These are phyloP conservation scores for Seira ritae DNA, from an alignment of 2,888 invertebrate genomes.

Conservation along the genomic window DNA sequence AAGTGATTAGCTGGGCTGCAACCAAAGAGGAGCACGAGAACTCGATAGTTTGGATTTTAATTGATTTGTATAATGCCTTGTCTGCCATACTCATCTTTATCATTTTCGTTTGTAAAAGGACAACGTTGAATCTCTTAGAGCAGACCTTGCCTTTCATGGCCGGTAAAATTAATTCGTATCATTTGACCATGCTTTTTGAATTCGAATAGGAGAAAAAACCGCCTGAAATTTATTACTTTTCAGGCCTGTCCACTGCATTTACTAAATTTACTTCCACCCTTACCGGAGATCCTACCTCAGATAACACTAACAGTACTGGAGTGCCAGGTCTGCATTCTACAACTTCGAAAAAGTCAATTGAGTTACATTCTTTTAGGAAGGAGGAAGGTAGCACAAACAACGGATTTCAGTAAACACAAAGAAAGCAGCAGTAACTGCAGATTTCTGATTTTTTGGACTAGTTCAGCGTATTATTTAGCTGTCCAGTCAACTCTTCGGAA, in stretches of 20 bases:
- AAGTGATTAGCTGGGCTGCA: slow-evolving; percentile 54
- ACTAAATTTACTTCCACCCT: slow-evolving; percentile 22
- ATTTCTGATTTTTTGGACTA: not conserved
- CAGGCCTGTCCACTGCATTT: slow-evolving; percentile 10
- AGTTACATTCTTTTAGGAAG: not conserved
- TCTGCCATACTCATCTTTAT: slow-evolving; percentile 53
- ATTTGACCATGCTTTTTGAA: not conserved
- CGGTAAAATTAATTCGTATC: slow-evolving; percentile 23
- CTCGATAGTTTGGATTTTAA: slow-evolving; percentile 34
- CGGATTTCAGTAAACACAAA: not conserved
- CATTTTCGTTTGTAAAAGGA: slow-evolving; percentile 51
- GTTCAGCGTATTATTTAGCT: not conserved
- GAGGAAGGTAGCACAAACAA: not conserved
- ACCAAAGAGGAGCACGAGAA: slow-evolving; percentile 34
- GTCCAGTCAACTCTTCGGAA: not conserved
- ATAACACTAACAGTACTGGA: slow-evolving; percentile 29
- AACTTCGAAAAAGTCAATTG: not conserved
- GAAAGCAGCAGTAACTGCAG: not conserved
- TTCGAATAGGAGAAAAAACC: too few species aligned
- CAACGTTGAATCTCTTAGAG: slow-evolving; percentile 27
- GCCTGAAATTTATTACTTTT: not conserved
- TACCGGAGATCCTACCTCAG: slow-evolving; percentile 22
- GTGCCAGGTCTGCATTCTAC: not conserved
- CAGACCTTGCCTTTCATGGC: slow-evolving; percentile 20
- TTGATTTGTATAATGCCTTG: slow-evolving; percentile 49